A percentile compares a stretch with the other conserved stretches of the same genome.
These are phyloP conservation scores for Malurus splendens DNA, from an alignment of 2,797 vertebrate genomes.

Conservation along the genomic window DNA sequence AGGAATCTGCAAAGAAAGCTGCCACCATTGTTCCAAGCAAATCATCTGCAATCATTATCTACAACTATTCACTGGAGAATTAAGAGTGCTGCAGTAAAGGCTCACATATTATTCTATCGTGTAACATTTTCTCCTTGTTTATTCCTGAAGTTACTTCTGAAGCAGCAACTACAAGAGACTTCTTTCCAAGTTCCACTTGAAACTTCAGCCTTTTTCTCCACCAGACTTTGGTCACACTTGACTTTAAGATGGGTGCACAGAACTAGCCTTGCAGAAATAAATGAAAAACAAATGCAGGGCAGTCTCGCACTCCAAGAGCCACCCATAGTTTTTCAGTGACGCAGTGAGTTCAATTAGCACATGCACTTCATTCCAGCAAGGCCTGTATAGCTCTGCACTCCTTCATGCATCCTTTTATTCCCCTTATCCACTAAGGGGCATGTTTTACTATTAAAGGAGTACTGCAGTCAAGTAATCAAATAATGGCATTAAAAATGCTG, in stretches of 20 bases:
- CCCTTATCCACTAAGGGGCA: neutral
- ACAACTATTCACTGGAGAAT: neutral
- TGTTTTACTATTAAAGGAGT: neutral
- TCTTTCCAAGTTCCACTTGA: neutral
- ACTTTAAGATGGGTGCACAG: neutral
- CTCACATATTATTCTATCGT: neutral
- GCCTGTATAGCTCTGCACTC: neutral
- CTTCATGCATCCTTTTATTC: neutral
- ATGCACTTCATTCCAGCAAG: neutral
- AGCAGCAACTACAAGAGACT: neutral
- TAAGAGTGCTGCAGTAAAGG: neutral
- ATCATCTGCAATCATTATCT: neutral
- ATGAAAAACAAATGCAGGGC: neutral
- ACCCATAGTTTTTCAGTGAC: neutral
- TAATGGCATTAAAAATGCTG: neutral
- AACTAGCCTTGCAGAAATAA: neutral
- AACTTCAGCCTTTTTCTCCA: neutral
- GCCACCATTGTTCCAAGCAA: neutral
- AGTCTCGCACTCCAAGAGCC: neutral
- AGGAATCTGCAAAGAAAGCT: neutral
- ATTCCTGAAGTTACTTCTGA: neutral
- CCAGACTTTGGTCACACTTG: neutral
- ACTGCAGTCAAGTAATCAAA: neutral
- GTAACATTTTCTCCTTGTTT: neutral
- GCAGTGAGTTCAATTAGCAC: neutral